Evolutionary conservation across 2,888 invertebrate species (phyloP), one percentile per base, ranked within the genome.

Genomic region (Pterostichus niger): DNA sequence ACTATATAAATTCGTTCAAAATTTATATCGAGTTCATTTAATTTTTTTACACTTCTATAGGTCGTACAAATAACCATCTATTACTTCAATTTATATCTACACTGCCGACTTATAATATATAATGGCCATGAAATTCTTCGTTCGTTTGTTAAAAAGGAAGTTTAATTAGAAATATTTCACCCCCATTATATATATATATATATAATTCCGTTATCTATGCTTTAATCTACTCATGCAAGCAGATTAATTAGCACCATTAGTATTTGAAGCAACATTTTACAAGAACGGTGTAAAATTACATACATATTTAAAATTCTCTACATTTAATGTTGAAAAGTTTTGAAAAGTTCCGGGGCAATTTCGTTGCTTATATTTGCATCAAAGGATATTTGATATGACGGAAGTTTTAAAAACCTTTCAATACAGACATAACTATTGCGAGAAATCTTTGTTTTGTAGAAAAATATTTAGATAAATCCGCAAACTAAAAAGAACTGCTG

Each of bases 141-240:
- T 64, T 31, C 24, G 64, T 17, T 64, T 31, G n/a, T 64, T 64
- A 3, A 4, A 71, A 71, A 40, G n/a, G 15, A n/a, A 10, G 13
- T 40, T 71, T 68, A 3, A 6, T 44, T 6, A 64, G 6, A 68
- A 11, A 10, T n/a, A 33, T 73, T 10, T 5, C 52, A 54, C 54
- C 15, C 54, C 31, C 33, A 54, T 31, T 35, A 31, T 31, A n/a
- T n/a, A n/a, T n/a, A n/a, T n/a, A n/a, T n/a, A n/a, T n/a, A n/a
- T n/a, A 33, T 35, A 64, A 76, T n/a, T 52, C 52, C 5, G 54
- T 68, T 54, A 11, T 52, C 46, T 46, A 71, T 49, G 2, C 44
- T 75, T 75, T 44, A 71, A 71, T 71, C 44, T 44, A 75, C 52
- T 33, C 75, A 75, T 75, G 75, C 75, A 75, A 75, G 52, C 75